Evolutionary conservation across 92 coral and sea anemone genomes (phyloP), one percentile per base, ranked within the genome.

Genomic region (Zoanthus solanderi): DNA sequence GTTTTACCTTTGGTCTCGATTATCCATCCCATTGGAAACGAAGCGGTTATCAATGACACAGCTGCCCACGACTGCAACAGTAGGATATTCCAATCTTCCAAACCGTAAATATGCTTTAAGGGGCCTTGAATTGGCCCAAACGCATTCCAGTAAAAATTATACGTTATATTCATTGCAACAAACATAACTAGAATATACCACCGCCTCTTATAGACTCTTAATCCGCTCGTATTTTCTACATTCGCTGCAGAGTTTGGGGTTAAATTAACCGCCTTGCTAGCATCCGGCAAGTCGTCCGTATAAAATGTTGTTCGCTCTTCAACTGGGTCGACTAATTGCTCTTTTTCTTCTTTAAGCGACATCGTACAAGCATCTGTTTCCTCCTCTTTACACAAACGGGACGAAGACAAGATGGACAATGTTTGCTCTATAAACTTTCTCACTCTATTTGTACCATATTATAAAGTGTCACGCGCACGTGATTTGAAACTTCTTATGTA

Each of bases 101-200:
- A 91, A 6, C 76, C 37, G 66, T 63, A 91, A 4, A 91, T 90
- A 56, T 45, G 78, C 72, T 89, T 87, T 14, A 86, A 47, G 32
- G 93, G 85, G 13, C 87, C 87, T 69, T 91, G 93, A 23, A 91
- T 91, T 11, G 93, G 93, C 11, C 87, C 93, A 78, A 90, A 87
- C 13, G 90, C 82, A 67, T 91, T 91, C 86, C 86, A 91, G 71
- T 87, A 80, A 18, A 87, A 66, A 32, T 86, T 83, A 67, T 91
- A 89, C 0, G 76, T 50, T 47, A 83, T 63, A 54, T 78, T 81
- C 67, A 82, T 34, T 0, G 85, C 54, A 16, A 72, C 65, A 57
- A 80, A 91, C 61, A 88, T 88, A 34, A 68, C 68, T 7, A 91
- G 74, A 13, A 91, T 88, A 73, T 91, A 91, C 93, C 93, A 91